phyloP scores from a whole-genome alignment of 1,140 invertebrate species.

The Drosophila prosaltans region DNA sequence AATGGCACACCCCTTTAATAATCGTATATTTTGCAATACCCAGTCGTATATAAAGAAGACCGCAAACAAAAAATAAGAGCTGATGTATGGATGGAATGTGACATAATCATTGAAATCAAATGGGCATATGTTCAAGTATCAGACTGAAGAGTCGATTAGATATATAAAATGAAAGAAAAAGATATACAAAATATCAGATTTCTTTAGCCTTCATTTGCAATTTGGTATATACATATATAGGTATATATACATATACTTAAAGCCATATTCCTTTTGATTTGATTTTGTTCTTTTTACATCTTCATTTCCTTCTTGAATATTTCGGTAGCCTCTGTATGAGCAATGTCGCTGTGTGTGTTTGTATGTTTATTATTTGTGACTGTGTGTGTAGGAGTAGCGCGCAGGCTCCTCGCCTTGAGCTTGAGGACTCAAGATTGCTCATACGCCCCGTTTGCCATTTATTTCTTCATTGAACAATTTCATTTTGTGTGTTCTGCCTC shows the following conservation, averaged over 20 bases:
- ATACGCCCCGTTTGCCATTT: constrained; percentile 44
- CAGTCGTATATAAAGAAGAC: neutral
- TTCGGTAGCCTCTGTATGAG: constrained; percentile 52
- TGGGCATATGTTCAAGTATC: neutral
- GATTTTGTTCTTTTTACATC: neutral
- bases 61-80: neutral
- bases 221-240: neutral
- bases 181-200: too few relatives aligned
- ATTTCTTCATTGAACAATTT: constrained; percentile 14
- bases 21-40: constrained; percentile 6
- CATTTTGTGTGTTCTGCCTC: constrained; percentile 28
- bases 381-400: constrained; percentile 1
- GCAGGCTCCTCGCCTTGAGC: constrained; percentile 12
- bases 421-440: constrained; percentile 55
- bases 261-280: constrained; percentile 9
- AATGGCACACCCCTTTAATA: constrained; percentile 6
- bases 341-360: constrained; percentile 19
- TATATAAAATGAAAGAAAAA: too few relatives aligned
- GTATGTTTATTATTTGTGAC: neutral
- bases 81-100: neutral
- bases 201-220: too few relatives aligned
- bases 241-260: neutral
- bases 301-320: constrained; percentile 11
- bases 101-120: neutral
- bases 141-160: too few relatives aligned